Evolutionary conservation across 2,888 invertebrate species (phyloP).

Genomic region (Euphydryas editha): DNA sequence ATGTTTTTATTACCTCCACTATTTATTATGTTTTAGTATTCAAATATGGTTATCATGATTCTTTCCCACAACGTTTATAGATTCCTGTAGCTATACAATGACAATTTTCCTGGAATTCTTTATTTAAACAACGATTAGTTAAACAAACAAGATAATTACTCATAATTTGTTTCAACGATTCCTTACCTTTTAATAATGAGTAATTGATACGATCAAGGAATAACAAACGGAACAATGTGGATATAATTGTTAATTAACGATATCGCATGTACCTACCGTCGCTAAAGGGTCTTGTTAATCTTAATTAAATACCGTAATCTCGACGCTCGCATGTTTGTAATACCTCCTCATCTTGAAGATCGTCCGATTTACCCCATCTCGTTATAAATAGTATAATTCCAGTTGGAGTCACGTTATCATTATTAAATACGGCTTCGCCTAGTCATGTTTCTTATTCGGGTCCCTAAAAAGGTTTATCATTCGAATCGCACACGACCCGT

Average conservation of each 20-base stretch:
- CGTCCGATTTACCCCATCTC: constrained; percentile 19
- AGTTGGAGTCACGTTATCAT: constrained; percentile 32
- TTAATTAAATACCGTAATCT: constrained; percentile 61
- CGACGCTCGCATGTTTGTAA: constrained; percentile 43
- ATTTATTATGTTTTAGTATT: neutral
- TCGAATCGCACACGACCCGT: constrained; percentile 60
- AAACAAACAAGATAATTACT: constrained; percentile 50
- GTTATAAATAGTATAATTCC: constrained; percentile 31
- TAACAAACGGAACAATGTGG: constrained; percentile 44
- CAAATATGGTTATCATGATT: neutral
- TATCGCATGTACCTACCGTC: constrained; percentile 29
- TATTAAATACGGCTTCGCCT: constrained; percentile 25
- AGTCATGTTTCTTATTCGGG: constrained; percentile 48
- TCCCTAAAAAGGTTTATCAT: constrained; percentile 59
- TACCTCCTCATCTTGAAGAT: neutral
- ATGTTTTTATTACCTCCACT: constrained; percentile 12
- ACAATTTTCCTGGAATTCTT: constrained; percentile 63
- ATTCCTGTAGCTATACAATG: constrained; percentile 26
- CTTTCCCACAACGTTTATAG: neutral
- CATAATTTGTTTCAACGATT: constrained; percentile 54
- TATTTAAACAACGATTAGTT: constrained; percentile 69
- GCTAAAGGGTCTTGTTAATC: constrained; percentile 52
- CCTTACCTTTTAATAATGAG: constrained; percentile 51
- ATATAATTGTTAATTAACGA: constrained; percentile 29
- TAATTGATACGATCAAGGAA: constrained; percentile 50